Evolutionary conservation across 1,140 invertebrate genomes (phyloP).

Genomic region (Lepidurus packardi): DNA sequence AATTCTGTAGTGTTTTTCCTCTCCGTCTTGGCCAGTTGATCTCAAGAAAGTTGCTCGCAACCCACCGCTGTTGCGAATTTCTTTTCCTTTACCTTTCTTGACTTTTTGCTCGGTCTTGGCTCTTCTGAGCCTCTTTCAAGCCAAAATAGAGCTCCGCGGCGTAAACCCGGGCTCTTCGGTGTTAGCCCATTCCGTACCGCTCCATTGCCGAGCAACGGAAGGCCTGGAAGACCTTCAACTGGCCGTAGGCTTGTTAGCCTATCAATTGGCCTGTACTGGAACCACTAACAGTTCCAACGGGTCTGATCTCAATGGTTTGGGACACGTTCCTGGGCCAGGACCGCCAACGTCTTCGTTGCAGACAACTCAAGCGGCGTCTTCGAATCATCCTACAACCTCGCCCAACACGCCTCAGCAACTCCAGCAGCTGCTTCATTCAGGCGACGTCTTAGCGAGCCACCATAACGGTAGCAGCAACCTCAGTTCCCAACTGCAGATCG

Average conservation of each 20-base stretch:
- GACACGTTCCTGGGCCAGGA: conserved; percentile 26
- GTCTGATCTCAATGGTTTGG: conserved; percentile 18
- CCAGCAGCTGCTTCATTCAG: background rate
- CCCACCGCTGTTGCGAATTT: background rate
- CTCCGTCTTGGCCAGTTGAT: background rate
- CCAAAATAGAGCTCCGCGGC: background rate
- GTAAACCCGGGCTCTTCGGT: conserved; percentile 24
- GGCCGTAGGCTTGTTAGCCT: conserved; percentile 33
- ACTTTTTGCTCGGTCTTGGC: background rate
- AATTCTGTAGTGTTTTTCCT: background rate
- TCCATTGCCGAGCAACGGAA: conserved; percentile 29
- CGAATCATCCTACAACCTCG: conserved; percentile 1
- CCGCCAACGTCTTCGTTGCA: conserved; percentile 17
- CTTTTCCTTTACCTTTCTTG: background rate
- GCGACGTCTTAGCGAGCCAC: background rate
- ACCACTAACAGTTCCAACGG: conserved; percentile 7
- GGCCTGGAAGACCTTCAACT: conserved; percentile 33
- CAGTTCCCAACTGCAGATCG: background rate
- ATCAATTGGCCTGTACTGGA: conserved; percentile 33
- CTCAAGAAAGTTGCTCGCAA: background rate
- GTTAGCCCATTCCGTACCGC: conserved; percentile 22
- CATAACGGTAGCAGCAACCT: background rate
- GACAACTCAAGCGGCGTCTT: background rate
- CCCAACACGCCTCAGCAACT: background rate
- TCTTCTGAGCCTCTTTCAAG: conserved; percentile 14